Conservation (phyloP, 2,888 invertebrate species). For the Drosophila lutescens region DNA sequence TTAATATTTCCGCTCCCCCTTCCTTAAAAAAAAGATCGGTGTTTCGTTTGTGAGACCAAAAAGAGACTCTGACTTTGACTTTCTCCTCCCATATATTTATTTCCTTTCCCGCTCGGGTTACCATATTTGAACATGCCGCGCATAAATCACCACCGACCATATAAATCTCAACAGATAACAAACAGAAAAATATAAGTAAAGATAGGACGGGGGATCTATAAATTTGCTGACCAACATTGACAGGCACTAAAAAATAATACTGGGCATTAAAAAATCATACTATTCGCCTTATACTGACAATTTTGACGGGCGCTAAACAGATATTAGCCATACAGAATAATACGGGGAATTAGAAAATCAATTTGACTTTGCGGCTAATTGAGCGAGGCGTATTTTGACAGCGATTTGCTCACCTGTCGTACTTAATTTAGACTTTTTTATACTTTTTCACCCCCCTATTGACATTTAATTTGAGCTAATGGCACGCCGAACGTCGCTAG, state of each 20-base stretch:
- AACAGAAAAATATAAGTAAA: not conserved
- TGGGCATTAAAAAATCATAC: not conserved
- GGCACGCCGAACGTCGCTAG: conserved; percentile 52
- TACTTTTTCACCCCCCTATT: conserved; percentile 48
- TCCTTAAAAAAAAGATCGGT: conserved; percentile 6
- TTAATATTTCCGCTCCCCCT: conserved; percentile 25
- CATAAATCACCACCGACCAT: conserved; percentile 34
- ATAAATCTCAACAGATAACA: conserved; percentile 31
- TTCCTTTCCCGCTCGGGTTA: conserved; percentile 25
- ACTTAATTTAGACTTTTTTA: conserved; percentile 19
- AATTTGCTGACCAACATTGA: conserved; percentile 25
- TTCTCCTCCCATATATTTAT: conserved; percentile 2
- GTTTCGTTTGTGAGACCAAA: conserved; percentile 24
- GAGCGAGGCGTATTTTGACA: conserved; percentile 37
- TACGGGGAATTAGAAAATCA: conserved; percentile 47
- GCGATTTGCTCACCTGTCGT: conserved; percentile 30
- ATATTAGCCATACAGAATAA: conserved; percentile 16
- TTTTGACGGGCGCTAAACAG: conserved; percentile 13
- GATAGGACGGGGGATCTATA: conserved; percentile 15
- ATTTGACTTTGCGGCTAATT: conserved; percentile 46
- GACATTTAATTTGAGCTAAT: conserved; percentile 76
- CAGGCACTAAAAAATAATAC: conserved; percentile 13
- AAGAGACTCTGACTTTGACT: conserved; percentile 13
- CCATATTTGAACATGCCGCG: conserved; percentile 34
- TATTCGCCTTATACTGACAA: conserved; percentile 10